Percentiles rank a stretch among this genome's conserved stretches.
Evolutionary conservation across 2,113 vertebrate genomes (phyloP).

Genomic region (Anoplopoma fimbria): DNA sequence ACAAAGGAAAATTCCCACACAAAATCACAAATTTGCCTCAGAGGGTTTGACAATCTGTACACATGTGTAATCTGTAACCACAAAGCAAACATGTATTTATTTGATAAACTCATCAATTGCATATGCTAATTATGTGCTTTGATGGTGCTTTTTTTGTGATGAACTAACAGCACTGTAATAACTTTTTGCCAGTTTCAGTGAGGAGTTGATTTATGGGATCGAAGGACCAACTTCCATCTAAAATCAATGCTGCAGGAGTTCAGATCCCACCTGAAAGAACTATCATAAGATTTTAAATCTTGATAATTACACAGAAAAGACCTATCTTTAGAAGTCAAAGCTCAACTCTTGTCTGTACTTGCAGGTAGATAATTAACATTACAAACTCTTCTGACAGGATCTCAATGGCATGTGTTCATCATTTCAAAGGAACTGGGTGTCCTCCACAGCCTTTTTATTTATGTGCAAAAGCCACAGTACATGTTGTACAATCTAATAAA

Average conservation of each 20-base stretch:
- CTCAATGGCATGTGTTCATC: background rate
- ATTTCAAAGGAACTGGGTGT: conserved; percentile 12
- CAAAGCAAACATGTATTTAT: background rate
- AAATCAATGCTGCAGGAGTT: background rate
- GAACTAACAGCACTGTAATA: background rate
- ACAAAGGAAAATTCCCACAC: background rate
- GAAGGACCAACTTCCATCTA: background rate
- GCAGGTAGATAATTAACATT: conserved; percentile 32
- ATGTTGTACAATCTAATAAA: conserved; percentile 40
- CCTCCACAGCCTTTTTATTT: background rate
- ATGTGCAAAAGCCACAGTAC: conserved; percentile 23
- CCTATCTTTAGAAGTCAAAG: conserved; percentile 11
- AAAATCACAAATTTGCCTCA: no score
- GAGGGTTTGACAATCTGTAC: no score
- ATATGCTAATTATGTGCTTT: background rate
- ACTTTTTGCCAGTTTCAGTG: background rate
- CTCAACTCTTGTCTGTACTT: conserved; percentile 18
- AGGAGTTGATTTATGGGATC: background rate
- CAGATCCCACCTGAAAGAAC: conserved; percentile 5
- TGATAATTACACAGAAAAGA: conserved; percentile 30
- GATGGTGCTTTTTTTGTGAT: background rate
- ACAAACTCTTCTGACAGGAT: conserved; percentile 14
- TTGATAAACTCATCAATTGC: background rate
- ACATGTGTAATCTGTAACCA: background rate
- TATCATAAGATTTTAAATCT: conserved; percentile 31